phyloP scores from a whole-genome alignment of 2,113 vertebrate genomes.

The Melanocharis versteri region DNA sequence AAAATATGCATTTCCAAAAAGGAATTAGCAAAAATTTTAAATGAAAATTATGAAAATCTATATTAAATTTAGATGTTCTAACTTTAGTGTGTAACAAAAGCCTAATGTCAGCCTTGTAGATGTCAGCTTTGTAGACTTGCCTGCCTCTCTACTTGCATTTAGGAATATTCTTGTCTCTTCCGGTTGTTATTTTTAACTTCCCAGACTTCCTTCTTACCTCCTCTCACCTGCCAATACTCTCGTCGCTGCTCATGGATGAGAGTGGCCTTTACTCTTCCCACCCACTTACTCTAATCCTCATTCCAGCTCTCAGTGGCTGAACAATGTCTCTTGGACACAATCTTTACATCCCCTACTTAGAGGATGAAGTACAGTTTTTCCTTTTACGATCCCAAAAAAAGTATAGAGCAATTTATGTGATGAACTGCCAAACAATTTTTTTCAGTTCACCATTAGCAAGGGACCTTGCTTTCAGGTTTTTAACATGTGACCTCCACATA shows the following conservation, averaged over 20 bases:
- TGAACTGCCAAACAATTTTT: slow-evolving; percentile 13
- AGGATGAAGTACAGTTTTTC: background rate
- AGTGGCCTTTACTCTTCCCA: background rate
- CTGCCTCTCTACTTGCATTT: background rate
- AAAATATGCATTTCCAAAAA: background rate
- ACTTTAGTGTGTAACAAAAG: background rate
- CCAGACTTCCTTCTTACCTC: background rate
- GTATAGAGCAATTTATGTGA: background rate
- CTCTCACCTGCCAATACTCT: background rate
- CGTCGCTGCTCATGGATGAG: background rate
- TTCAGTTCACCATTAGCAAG: background rate
- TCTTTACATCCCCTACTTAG: background rate
- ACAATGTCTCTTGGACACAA: background rate
- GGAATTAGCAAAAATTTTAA: background rate
- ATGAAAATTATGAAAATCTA: background rate
- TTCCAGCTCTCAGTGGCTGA: background rate
- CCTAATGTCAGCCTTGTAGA: background rate
- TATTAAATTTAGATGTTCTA: background rate
- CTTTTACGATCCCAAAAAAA: background rate
- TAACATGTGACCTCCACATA: slow-evolving; percentile 4
- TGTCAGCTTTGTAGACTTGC: background rate
- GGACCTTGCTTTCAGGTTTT: slow-evolving; percentile 21
- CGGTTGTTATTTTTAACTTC: background rate
- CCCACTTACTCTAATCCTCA: background rate
- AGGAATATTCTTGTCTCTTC: background rate